Percentiles rank a stretch among this genome's conserved stretches.
phyloP scores from a whole-genome alignment of 2,797 vertebrate species.

The Pygocentrus nattereri region DNA sequence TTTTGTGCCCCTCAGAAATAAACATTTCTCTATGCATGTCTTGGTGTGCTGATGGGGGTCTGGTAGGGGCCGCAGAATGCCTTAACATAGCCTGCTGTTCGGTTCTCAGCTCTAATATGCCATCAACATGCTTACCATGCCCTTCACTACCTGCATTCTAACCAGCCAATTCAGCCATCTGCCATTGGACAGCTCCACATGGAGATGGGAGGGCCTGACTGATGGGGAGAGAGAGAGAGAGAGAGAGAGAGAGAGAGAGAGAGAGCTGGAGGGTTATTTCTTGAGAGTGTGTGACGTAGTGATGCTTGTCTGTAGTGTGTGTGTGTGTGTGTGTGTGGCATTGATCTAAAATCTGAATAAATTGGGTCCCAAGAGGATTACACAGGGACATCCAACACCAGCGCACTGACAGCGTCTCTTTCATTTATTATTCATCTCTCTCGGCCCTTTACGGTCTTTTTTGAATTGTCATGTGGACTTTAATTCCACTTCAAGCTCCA shows the following conservation, averaged over 20 bases:
- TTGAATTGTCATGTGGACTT: conserved; percentile 10
- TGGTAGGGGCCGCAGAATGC: neutral
- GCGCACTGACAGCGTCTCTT: neutral
- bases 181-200: neutral
- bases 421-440: conserved; percentile 12
- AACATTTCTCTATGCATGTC: neutral
- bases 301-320: neutral
- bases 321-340: neutral
- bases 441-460: neutral
- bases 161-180: neutral
- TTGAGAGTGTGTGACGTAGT: neutral
- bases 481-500: neutral
- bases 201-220: neutral
- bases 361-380: conserved; percentile 8
- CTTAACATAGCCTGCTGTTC: neutral
- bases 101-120: neutral
- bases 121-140: neutral
- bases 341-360: neutral
- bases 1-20: neutral
- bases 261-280: neutral
- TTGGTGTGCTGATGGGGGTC: neutral
- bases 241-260: neutral
- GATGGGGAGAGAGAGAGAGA: neutral
- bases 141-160: neutral
- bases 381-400: neutral